Conservation (phyloP, 2,113 vertebrate species). For the Aspidoscelis tigris region DNA sequence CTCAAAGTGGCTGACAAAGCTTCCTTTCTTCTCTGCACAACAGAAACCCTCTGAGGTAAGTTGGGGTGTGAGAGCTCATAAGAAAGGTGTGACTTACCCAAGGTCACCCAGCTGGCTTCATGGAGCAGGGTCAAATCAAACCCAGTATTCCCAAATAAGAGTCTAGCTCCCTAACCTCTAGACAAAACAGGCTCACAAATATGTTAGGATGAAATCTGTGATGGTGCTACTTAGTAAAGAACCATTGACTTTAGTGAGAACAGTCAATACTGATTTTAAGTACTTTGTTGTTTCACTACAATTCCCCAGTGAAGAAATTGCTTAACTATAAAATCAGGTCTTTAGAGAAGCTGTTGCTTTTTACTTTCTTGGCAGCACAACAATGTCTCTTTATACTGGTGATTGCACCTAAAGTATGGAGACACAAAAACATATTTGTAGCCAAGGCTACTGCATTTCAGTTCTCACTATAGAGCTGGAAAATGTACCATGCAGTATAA, state of each 20-base stretch:
- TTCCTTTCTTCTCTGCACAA: too few species aligned
- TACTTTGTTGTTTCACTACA: not conserved
- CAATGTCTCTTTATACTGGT: not conserved
- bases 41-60: too few species aligned
- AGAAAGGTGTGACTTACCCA: too few species aligned
- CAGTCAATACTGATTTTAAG: not conserved
- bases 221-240: not conserved
- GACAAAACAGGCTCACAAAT: too few species aligned
- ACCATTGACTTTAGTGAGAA: conserved; percentile 6
- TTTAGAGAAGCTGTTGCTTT: not conserved
- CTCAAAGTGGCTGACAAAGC: too few species aligned
- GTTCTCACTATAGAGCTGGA: too few species aligned
- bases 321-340: not conserved
- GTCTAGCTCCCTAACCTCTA: too few species aligned
- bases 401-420: not conserved
- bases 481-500: not conserved
- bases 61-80: too few species aligned
- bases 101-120: too few species aligned
- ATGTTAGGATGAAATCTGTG: not conserved
- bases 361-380: not conserved
- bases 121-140: too few species aligned
- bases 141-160: too few species aligned
- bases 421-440: not conserved
- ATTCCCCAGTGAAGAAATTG: not conserved
- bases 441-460: not conserved